A percentile compares a stretch with the other conserved stretches of the same genome.
phyloP scores from a whole-genome alignment of 2,797 vertebrate species.

The Pampus argenteus region DNA sequence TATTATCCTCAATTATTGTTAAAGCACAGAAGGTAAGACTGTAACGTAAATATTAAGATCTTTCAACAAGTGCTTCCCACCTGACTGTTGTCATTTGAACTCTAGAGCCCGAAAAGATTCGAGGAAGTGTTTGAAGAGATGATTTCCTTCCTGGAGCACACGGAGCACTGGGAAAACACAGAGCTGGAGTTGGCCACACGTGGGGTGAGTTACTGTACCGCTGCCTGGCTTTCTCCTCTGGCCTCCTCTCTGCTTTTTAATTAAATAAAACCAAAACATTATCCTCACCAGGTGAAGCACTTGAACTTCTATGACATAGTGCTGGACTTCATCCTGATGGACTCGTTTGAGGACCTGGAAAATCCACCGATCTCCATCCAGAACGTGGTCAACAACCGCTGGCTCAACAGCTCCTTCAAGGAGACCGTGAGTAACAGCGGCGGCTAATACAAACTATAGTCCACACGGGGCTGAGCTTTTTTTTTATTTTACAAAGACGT shows the following conservation, averaged over 20 bases:
- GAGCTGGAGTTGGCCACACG: slow-evolving; percentile 92
- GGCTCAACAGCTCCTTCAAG: slow-evolving; percentile 97
- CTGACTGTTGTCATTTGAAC: background rate
- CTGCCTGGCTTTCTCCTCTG: background rate
- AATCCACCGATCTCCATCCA: slow-evolving; percentile 96
- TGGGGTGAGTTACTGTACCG: slow-evolving; percentile 85
- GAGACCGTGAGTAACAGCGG: slow-evolving; percentile 89
- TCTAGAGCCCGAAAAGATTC: slow-evolving; percentile 94
- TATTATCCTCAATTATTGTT: slow-evolving; percentile 92
- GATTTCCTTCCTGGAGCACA: slow-evolving; percentile 92
- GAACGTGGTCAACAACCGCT: slow-evolving; percentile 96
- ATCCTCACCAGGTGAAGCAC: slow-evolving; percentile 89
- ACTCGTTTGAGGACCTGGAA: slow-evolving; percentile 98
- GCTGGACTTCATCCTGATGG: slow-evolving; percentile 98
- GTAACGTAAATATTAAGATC: background rate
- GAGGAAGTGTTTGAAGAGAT: slow-evolving; percentile 97
- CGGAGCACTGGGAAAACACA: slow-evolving; percentile 93
- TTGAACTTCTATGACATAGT: slow-evolving; percentile 98
- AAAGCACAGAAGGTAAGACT: slow-evolving; percentile 91
- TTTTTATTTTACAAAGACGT: background rate
- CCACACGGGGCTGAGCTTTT: background rate
- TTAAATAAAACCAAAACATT: too few relatives aligned
- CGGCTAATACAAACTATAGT: background rate
- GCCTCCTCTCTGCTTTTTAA: too few relatives aligned
- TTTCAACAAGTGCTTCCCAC: background rate